These are phyloP conservation scores for Dendronephthya gigantea DNA, from an alignment of 64 coral and sea anemone genomes.

Conservation along the genomic window DNA sequence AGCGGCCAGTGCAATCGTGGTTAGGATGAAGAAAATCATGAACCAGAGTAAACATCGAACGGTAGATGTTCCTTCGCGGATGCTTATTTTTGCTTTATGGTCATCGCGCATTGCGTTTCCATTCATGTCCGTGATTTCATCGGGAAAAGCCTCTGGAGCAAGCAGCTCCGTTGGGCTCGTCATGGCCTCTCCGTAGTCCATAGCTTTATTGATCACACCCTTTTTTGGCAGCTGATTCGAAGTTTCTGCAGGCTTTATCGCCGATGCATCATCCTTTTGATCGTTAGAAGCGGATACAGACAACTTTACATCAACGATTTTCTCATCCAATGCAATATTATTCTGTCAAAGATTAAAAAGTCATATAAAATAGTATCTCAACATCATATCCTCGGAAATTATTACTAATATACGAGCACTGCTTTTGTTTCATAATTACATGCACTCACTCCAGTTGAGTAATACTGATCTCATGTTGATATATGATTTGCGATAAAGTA, in stretches of 20 bases:
- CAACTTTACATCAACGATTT: neutral
- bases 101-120: neutral
- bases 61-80: neutral
- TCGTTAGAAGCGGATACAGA: neutral
- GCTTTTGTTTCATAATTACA: neutral
- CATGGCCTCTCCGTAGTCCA: neutral
- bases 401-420: neutral
- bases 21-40: neutral
- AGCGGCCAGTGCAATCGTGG: neutral
- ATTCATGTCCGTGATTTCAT: neutral
- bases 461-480: too few species aligned
- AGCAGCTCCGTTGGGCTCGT: neutral
- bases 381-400: neutral
- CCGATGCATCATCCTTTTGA: neutral
- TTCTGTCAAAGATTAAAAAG: slow-evolving; percentile 3
- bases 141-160: neutral
- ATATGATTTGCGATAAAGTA: too few species aligned
- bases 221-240: neutral
- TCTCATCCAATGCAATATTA: neutral
- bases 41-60: neutral
- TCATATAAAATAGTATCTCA: neutral
- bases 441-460: neutral
- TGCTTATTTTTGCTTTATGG: neutral
- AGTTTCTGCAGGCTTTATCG: neutral
- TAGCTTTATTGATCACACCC: neutral